Percentiles rank a stretch among this genome's conserved stretches.
Conservation (phyloP, 2,888 invertebrate genomes). For the Leucophenga maculata region DNA sequence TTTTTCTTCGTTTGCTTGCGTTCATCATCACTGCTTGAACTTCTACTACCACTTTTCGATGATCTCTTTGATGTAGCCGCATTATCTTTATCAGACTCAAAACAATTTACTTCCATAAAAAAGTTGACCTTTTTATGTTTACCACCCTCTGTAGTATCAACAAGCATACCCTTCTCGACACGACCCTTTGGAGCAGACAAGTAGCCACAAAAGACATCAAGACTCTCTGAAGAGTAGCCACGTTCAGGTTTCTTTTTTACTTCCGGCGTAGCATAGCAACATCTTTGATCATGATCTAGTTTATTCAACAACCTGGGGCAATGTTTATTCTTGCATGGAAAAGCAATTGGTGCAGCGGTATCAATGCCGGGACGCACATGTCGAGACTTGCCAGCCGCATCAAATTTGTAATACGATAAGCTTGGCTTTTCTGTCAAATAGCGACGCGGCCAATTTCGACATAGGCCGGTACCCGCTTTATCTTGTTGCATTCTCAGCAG, state of each 20-base stretch:
- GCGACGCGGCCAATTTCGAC: background rate
- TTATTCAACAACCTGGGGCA: conserved; percentile 17
- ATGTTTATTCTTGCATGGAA: conserved; percentile 24
- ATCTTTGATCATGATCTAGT: background rate
- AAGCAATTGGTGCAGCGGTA: conserved; percentile 38
- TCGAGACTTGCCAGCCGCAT: conserved; percentile 21
- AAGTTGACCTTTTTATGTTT: background rate
- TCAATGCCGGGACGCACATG: conserved; percentile 39
- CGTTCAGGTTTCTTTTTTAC: background rate
- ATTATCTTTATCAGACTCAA: background rate
- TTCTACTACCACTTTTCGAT: too few species aligned
- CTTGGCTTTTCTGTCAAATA: background rate
- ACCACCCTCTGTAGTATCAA: background rate
- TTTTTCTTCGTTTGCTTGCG: too few species aligned
- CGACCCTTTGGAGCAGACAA: background rate
- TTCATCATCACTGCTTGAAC: too few species aligned
- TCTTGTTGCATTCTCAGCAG: conserved; percentile 28
- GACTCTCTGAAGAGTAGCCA: background rate
- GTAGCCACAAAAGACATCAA: background rate
- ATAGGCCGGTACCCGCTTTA: background rate
- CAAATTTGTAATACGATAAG: conserved; percentile 36
- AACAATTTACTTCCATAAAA: background rate
- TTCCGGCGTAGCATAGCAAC: background rate
- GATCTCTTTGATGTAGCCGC: too few species aligned
- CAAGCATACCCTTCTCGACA: background rate